These are phyloP conservation scores for Gymnoscopelus braueri DNA, from an alignment of 2,797 vertebrate genomes.

Conservation along the genomic window DNA sequence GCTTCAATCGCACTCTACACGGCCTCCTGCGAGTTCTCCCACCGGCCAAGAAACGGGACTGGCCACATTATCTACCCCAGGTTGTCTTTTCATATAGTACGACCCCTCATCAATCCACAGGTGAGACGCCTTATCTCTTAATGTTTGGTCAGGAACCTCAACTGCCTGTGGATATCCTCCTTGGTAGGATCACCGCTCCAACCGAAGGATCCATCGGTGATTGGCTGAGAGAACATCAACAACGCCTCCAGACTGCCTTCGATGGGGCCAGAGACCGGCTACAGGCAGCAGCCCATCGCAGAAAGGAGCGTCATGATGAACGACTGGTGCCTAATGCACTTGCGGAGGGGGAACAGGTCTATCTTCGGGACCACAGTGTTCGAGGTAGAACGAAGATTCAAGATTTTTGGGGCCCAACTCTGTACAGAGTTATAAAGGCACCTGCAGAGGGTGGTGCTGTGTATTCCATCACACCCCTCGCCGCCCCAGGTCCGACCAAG, in stretches of 20 bases:
- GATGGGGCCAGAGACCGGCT: background rate
- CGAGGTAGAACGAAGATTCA: background rate
- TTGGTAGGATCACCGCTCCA: no score
- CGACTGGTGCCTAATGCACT: background rate
- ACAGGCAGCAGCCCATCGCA: background rate
- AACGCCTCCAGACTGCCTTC: background rate
- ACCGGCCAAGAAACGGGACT: background rate
- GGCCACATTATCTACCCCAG: background rate
- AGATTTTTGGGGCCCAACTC: background rate
- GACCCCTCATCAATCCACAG: background rate
- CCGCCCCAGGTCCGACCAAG: background rate
- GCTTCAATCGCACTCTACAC: slow-evolving; percentile 12
- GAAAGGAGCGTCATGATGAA: background rate
- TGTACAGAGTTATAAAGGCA: slow-evolving; percentile 1
- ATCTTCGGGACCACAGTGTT: background rate
- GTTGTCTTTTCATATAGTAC: slow-evolving; percentile 3
- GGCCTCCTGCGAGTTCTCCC: background rate
- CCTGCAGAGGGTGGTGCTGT: background rate
- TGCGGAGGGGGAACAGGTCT: background rate
- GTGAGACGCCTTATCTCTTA: no score
- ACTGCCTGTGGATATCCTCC: no score
- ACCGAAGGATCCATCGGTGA: no score
- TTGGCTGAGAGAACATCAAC: no score
- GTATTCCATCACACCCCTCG: background rate
- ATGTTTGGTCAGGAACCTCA: no score